Evolutionary conservation across 2,888 invertebrate species (phyloP), one percentile per base, ranked within the genome.

Genomic region (Drosophila kambysellisi): DNA sequence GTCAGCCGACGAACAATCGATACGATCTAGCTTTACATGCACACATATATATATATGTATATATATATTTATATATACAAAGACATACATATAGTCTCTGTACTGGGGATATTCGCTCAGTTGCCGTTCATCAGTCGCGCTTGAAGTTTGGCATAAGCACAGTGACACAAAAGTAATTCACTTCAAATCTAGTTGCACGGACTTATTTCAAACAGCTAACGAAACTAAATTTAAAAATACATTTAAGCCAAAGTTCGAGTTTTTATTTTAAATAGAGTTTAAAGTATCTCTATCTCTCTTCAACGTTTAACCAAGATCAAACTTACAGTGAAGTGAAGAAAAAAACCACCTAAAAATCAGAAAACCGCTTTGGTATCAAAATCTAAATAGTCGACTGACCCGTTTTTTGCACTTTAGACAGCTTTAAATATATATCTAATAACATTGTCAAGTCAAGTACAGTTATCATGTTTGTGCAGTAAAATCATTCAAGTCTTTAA

Each of bases 61-160:
- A 12, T 12, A 6, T 9, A n/a, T 29, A n/a, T 56, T 17, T 3
- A 3, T 15, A 56, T 30, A 20, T 0, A 7, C 9, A 25, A 25
- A 46, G 25, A 25, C 8, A 15, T 25, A 61, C 59, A 67, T 75
- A 77, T 65, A 79, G 67, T 51, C 53, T 46, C 46, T 35, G 59
- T 51, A 51, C 64, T 53, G 52, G 37, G 43, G 29, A 56, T 41
- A 58, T 7, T 48, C 35, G 66, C 63, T 84, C 81, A 84, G 86
- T 84, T 61, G 62, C 32, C 67, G 60, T 56, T 74, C 56, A 67
- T 56, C 63, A 41, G 53, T 64, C 52, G 70, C 52, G 79, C 58
- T 53, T 48, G 50, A 35, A 62, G 64, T 39, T 35, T 17, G n/a
- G 32, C 41, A 43, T 0, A 20, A 30, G 32, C 9, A 37, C 15